phyloP scores from a whole-genome alignment of 2,113 vertebrate species.

The Isurus oxyrinchus region DNA sequence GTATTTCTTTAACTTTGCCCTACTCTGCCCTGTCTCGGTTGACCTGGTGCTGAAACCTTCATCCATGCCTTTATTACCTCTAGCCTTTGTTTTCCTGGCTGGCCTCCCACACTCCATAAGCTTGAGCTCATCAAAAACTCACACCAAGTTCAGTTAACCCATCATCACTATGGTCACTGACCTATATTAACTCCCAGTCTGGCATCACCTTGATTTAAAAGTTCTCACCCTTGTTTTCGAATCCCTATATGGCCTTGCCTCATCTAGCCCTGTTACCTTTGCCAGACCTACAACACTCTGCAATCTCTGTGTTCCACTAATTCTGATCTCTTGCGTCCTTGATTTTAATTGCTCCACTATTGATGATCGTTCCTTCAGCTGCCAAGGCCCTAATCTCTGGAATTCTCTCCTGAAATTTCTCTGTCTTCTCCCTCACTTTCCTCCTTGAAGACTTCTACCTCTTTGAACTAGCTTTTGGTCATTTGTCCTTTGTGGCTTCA shows the following conservation, averaged over 20 bases:
- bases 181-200: background rate
- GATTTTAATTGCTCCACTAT: background rate
- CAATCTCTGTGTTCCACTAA: background rate
- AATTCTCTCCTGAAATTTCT: background rate
- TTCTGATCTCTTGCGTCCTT: background rate
- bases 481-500: background rate
- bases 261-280: background rate
- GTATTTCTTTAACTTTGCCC: background rate
- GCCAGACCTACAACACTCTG: background rate
- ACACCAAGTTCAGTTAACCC: background rate
- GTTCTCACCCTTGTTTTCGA: background rate
- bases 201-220: background rate
- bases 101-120: background rate
- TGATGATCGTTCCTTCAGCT: background rate
- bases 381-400: background rate
- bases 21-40: background rate
- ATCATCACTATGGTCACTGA: background rate
- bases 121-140: background rate
- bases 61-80: background rate
- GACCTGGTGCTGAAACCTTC: background rate
- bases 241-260: background rate
- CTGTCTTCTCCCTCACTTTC: background rate
- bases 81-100: background rate
- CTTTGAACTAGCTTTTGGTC: background rate
- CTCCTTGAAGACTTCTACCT: background rate